These are phyloP conservation scores for Drosophila suboccidentalis DNA, from an alignment of 2,888 invertebrate species.

Conservation along the genomic window DNA sequence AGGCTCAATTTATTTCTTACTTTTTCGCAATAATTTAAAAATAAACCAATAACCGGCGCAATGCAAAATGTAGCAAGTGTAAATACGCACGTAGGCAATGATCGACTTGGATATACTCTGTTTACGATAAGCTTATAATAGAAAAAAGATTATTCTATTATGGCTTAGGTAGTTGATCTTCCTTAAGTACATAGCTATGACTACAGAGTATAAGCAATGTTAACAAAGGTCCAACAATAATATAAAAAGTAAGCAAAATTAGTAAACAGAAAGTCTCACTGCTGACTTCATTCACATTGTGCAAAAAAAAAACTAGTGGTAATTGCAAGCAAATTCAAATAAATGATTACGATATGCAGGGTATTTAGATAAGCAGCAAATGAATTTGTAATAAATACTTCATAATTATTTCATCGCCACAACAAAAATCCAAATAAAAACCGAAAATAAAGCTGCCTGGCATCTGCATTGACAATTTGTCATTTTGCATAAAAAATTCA, in stretches of 20 bases:
- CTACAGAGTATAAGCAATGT: background rate
- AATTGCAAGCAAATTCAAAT: slow-evolving; percentile 8
- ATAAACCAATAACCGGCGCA: background rate
- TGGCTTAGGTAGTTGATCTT: background rate
- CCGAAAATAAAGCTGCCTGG: slow-evolving; percentile 12
- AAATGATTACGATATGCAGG: slow-evolving; percentile 12
- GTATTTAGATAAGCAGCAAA: slow-evolving; percentile 9
- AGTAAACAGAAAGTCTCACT: background rate
- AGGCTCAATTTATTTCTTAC: slow-evolving; percentile 9
- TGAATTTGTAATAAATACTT: slow-evolving; percentile 8
- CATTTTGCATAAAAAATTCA: slow-evolving; percentile 43
- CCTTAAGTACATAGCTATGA: background rate
- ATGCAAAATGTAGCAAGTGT: background rate
- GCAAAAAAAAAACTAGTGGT: slow-evolving; percentile 1
- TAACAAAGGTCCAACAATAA: slow-evolving; percentile 5
- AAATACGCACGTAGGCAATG: background rate
- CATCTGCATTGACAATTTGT: slow-evolving; percentile 68
- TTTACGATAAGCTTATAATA: background rate
- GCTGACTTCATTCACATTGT: slow-evolving; percentile 45
- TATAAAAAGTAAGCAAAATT: slow-evolving; percentile 12
- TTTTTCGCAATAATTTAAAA: slow-evolving; percentile 11
- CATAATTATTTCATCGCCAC: slow-evolving; percentile 11
- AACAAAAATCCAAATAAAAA: background rate
- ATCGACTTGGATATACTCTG: slow-evolving; percentile 16
- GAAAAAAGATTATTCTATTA: background rate